phyloP scores from a whole-genome alignment of 2,888 invertebrate genomes.

The Chrysotoxum bicinctum region DNA sequence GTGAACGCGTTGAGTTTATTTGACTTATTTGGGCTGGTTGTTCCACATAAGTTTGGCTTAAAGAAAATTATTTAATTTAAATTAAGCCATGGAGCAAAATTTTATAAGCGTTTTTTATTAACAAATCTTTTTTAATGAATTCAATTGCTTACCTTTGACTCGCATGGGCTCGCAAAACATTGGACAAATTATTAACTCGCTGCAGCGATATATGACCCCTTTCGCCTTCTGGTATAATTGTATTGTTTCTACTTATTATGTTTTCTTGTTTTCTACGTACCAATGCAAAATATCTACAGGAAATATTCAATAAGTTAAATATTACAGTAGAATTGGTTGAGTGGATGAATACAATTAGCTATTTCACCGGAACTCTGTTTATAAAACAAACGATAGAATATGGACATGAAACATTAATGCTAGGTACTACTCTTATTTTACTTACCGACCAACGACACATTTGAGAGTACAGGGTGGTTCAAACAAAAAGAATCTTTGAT shows the following conservation, averaged over 20 bases:
- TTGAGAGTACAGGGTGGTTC: too few species aligned
- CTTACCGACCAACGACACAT: too few species aligned
- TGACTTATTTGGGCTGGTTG: conserved; percentile 22
- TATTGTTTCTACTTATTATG: background rate
- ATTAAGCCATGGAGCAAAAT: background rate
- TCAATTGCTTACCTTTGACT: conserved; percentile 53
- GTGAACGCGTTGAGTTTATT: background rate
- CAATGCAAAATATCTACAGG: conserved; percentile 23
- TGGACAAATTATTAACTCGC: conserved; percentile 25
- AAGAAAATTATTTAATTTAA: background rate
- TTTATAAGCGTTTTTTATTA: background rate
- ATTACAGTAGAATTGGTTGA: too few species aligned
- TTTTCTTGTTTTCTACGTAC: conserved; percentile 2
- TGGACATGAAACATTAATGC: too few species aligned
- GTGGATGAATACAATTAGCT: too few species aligned
- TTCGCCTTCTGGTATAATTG: background rate
- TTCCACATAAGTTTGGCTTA: conserved; percentile 36
- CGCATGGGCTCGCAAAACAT: conserved; percentile 37
- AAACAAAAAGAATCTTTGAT: too few species aligned
- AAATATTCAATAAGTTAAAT: too few species aligned
- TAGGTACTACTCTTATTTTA: too few species aligned
- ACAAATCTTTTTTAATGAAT: too few species aligned
- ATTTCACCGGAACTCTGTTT: too few species aligned
- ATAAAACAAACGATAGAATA: too few species aligned
- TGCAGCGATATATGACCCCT: conserved; percentile 7